Conservation (phyloP, 2,113 vertebrate genomes). For the Tenebrosternarchus preto region DNA sequence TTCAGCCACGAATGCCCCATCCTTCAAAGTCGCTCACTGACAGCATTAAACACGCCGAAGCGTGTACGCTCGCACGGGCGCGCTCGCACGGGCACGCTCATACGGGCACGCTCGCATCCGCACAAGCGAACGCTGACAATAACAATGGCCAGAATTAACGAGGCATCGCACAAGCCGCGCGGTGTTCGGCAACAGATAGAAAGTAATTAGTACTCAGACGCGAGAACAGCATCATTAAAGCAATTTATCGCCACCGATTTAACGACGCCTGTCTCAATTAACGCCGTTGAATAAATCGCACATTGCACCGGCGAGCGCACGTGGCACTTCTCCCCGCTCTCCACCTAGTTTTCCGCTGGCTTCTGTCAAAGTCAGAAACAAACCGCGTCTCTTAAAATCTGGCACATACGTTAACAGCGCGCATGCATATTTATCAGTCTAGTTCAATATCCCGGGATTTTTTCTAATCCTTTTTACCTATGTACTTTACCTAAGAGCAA, state of each 20-base stretch:
- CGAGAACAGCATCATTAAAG: slow-evolving; percentile 53
- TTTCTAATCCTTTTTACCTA: not conserved
- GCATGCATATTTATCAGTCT: not conserved
- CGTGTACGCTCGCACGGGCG: not conserved
- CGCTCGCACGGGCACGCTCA: too few relatives aligned
- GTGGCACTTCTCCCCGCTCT: not conserved
- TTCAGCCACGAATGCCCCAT: slow-evolving; percentile 34
- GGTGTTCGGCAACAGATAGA: slow-evolving; percentile 43
- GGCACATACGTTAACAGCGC: not conserved
- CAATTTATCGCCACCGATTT: slow-evolving; percentile 54
- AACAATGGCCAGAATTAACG: slow-evolving; percentile 17
- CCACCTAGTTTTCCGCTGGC: not conserved
- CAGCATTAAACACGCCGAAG: slow-evolving; percentile 1
- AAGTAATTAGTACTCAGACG: slow-evolving; percentile 53
- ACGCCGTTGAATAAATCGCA: slow-evolving; percentile 42
- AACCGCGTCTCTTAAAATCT: not conserved
- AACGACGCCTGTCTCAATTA: slow-evolving; percentile 54
- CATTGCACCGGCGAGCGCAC: not conserved
- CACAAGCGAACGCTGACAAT: not conserved
- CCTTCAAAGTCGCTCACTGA: slow-evolving; percentile 16
- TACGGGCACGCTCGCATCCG: too few relatives aligned
- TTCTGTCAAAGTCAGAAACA: not conserved
- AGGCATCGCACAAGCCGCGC: not conserved
- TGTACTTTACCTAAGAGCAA: slow-evolving; percentile 15
- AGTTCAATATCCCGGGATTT: not conserved